Conservation (phyloP, 2,113 vertebrate species). For the Pampusana beccarii region DNA sequence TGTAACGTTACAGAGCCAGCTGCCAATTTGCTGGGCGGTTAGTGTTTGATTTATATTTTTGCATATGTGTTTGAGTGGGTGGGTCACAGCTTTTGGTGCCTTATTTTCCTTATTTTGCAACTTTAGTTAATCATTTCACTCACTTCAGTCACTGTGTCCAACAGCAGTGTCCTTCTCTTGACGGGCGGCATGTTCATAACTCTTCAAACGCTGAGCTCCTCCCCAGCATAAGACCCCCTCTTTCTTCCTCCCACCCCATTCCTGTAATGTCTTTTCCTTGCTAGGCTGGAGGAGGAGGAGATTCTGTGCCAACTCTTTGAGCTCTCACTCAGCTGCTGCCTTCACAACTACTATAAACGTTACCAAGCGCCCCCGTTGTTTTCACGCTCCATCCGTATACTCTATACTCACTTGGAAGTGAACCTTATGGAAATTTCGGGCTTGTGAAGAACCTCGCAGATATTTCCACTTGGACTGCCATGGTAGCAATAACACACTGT, state of each 20-base stretch:
- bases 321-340: slow-evolving; percentile 45
- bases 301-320: slow-evolving; percentile 50
- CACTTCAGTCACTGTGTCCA: neutral
- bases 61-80: slow-evolving; percentile 62
- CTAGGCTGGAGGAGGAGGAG: slow-evolving; percentile 33
- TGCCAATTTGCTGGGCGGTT: slow-evolving; percentile 64
- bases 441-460: slow-evolving; percentile 49
- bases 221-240: neutral
- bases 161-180: neutral
- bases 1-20: neutral
- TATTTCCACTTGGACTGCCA: slow-evolving; percentile 63
- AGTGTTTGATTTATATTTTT: slow-evolving; percentile 73
- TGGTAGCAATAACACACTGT: slow-evolving; percentile 33
- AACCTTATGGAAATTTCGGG: slow-evolving; percentile 54
- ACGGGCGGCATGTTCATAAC: neutral
- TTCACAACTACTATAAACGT: slow-evolving; percentile 54
- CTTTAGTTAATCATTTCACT: slow-evolving; percentile 22
- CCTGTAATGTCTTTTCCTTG: slow-evolving; percentile 59
- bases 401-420: slow-evolving; percentile 50
- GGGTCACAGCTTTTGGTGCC: slow-evolving; percentile 46
- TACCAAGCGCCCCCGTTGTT: slow-evolving; percentile 63
- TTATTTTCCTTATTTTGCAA: slow-evolving; percentile 60
- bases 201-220: slow-evolving; percentile 3
- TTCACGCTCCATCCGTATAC: slow-evolving; percentile 41
- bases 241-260: neutral